A percentile compares a stretch with the other conserved stretches of the same genome.
These are phyloP conservation scores for Otus sunia DNA, from an alignment of 2,113 vertebrate species.

Conservation along the genomic window DNA sequence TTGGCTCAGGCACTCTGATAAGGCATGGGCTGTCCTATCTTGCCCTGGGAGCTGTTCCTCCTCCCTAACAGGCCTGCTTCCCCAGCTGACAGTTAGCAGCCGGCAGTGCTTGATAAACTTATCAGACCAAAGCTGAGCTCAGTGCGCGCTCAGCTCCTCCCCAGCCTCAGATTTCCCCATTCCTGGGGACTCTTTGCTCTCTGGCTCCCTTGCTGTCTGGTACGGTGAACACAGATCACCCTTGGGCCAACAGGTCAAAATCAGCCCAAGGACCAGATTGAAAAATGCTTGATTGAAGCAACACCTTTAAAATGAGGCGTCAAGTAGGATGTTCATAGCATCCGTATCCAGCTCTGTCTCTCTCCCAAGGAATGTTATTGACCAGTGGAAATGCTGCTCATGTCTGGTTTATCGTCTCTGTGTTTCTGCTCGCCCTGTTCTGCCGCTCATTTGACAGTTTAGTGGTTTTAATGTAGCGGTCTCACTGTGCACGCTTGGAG, in stretches of 20 bases:
- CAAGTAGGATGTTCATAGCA: not conserved
- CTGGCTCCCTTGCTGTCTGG: not conserved
- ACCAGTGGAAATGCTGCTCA: not conserved
- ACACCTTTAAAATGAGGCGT: not conserved
- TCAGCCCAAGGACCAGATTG: conserved; percentile 19
- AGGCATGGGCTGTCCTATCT: conserved; percentile 68
- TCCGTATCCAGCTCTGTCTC: not conserved
- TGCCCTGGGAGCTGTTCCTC: conserved; percentile 49
- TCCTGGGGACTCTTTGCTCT: conserved; percentile 9
- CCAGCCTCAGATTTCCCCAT: conserved; percentile 83
- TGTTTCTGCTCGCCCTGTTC: not conserved
- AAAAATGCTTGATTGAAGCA: not conserved
- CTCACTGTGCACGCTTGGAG: not conserved
- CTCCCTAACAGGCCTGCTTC: conserved; percentile 32
- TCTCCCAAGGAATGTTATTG: not conserved
- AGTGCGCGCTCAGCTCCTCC: conserved; percentile 43
- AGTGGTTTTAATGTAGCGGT: not conserved
- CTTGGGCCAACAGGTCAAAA: not conserved
- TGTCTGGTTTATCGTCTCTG: not conserved
- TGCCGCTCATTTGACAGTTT: not conserved
- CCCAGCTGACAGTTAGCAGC: conserved; percentile 81
- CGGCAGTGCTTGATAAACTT: conserved; percentile 84
- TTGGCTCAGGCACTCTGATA: conserved; percentile 65
- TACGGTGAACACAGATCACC: not conserved
- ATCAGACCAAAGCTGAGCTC: conserved; percentile 77